These are phyloP conservation scores for Gymnoscopelus braueri DNA, from an alignment of 2,797 vertebrate genomes.

Conservation along the genomic window DNA sequence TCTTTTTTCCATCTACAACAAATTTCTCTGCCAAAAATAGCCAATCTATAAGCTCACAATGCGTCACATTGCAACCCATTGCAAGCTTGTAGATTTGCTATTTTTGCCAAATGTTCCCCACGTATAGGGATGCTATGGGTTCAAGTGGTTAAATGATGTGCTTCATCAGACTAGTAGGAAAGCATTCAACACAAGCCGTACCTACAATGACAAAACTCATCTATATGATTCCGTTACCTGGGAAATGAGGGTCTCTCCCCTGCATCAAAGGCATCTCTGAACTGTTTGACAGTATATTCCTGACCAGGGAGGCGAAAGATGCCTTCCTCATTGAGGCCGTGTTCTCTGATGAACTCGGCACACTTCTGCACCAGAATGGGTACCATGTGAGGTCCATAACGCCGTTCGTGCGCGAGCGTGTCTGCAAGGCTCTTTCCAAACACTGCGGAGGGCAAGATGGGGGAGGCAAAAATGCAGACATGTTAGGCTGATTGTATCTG, in stretches of 20 bases:
- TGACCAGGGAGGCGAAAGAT: slow-evolving; percentile 97
- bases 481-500: neutral
- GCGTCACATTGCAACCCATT: too few relatives aligned
- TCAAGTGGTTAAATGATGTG: neutral
- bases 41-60: too few relatives aligned
- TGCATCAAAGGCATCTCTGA: slow-evolving; percentile 92
- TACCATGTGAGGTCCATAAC: slow-evolving; percentile 86
- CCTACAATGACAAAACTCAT: too few relatives aligned
- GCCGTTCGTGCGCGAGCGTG: slow-evolving; percentile 88
- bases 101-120: too few relatives aligned
- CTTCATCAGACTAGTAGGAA: neutral
- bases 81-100: too few relatives aligned
- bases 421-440: slow-evolving; percentile 90
- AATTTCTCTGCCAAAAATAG: too few relatives aligned
- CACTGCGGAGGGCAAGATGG: slow-evolving; percentile 66
- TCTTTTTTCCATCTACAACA: too few relatives aligned
- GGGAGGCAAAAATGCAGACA: too few relatives aligned
- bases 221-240: slow-evolving; percentile 71
- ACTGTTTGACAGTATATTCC: slow-evolving; percentile 92
- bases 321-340: slow-evolving; percentile 90
- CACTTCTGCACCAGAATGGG: slow-evolving; percentile 95
- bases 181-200: neutral
- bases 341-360: slow-evolving; percentile 88
- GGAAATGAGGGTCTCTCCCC: slow-evolving; percentile 94
- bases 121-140: too few relatives aligned